These are phyloP conservation scores for Apeira syringaria DNA, from an alignment of 2,888 invertebrate species.

Conservation along the genomic window DNA sequence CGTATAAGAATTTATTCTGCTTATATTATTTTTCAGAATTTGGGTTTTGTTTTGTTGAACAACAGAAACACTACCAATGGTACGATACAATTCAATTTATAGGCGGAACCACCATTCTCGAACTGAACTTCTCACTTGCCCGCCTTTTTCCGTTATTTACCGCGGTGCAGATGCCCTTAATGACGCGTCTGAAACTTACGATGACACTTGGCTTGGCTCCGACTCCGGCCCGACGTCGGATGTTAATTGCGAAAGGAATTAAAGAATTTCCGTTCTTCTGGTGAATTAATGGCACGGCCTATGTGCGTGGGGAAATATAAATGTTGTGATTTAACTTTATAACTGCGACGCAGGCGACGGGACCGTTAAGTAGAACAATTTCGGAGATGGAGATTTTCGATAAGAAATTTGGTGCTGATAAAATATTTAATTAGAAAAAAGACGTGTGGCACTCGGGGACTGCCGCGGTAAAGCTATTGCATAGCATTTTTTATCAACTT, in stretches of 20 bases:
- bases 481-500: too few species aligned
- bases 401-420: not conserved
- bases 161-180: slow-evolving; percentile 81
- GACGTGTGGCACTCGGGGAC: too few species aligned
- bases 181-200: slow-evolving; percentile 82
- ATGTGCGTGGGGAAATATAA: slow-evolving; percentile 45
- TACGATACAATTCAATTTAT: too few species aligned
- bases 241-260: slow-evolving; percentile 80
- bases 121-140: slow-evolving; percentile 11
- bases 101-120: slow-evolving; percentile 32
- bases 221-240: slow-evolving; percentile 47
- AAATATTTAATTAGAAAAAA: not conserved
- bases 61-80: too few species aligned
- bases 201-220: slow-evolving; percentile 79
- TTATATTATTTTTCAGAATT: too few species aligned
- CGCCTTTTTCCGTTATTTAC: slow-evolving; percentile 76
- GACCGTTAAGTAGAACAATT: slow-evolving; percentile 5
- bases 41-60: too few species aligned
- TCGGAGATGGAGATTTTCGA: slow-evolving; percentile 2
- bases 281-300: slow-evolving; percentile 65
- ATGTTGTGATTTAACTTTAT: slow-evolving; percentile 45
- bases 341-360: slow-evolving; percentile 28
- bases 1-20: too few species aligned
- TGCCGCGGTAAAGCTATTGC: too few species aligned
- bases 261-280: slow-evolving; percentile 76